Conservation (phyloP, 2,888 invertebrate genomes). For the Punctoribates punctum region DNA sequence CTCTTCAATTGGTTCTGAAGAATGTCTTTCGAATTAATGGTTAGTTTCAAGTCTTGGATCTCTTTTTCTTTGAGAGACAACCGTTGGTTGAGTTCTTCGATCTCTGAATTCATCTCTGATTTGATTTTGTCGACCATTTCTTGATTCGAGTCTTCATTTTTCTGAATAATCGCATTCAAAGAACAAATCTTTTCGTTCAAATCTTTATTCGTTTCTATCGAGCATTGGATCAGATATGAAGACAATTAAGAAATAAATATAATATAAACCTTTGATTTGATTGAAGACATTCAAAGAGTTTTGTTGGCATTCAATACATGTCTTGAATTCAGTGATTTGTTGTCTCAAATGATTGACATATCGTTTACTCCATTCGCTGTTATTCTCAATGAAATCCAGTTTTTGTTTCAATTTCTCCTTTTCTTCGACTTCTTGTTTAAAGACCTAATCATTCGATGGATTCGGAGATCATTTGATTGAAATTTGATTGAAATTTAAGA, state of each 20-base stretch:
- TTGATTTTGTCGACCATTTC: not conserved
- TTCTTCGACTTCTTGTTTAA: slow-evolving; percentile 1
- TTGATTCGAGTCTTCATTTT: not conserved
- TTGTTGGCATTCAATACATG: not conserved
- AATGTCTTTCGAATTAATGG: slow-evolving; percentile 13
- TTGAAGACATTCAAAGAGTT: not conserved
- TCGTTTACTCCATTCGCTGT: not conserved
- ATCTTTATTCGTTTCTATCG: not conserved
- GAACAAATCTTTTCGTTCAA: not conserved
- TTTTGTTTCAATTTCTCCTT: slow-evolving; percentile 3
- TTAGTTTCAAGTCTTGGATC: not conserved
- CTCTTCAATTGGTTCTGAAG: not conserved
- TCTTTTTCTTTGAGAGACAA: not conserved
- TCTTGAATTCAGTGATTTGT: not conserved
- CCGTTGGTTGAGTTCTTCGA: not conserved
- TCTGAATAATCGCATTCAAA: not conserved
- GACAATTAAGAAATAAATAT: not conserved
- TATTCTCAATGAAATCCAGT: not conserved
- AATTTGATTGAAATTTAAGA: not conserved
- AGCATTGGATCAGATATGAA: not conserved
- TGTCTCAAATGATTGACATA: not conserved
- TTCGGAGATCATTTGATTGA: not conserved
- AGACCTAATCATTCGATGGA: not conserved
- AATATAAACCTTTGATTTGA: slow-evolving; percentile 8
- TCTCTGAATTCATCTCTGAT: not conserved